Conservation (phyloP, 2,113 vertebrate genomes). For the Ploceus nigricollis region DNA sequence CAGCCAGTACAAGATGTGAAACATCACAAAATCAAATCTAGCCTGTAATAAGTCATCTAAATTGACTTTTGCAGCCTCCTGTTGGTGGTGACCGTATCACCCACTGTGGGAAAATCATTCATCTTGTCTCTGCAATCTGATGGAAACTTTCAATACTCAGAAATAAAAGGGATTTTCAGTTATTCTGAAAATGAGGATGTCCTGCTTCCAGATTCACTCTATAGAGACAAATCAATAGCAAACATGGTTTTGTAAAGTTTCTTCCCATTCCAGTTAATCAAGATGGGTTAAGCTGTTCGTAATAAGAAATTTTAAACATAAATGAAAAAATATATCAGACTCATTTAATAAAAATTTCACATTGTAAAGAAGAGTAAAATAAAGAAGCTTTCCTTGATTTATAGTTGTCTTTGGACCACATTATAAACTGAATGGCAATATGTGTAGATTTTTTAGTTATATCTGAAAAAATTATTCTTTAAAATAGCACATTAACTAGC, state of each 20-base stretch:
- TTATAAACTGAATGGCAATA: background rate
- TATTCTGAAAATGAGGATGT: background rate
- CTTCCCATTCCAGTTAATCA: background rate
- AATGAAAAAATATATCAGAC: background rate
- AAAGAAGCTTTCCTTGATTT: background rate
- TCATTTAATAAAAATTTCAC: background rate
- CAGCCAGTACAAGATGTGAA: background rate
- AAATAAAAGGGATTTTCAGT: background rate
- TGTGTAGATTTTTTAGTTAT: background rate
- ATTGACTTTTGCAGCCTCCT: background rate
- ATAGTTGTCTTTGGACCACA: background rate
- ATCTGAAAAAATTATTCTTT: background rate
- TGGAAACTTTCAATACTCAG: background rate
- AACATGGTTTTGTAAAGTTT: background rate
- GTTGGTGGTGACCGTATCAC: background rate
- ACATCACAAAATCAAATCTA: background rate
- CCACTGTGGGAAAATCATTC: background rate
- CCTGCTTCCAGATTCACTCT: background rate
- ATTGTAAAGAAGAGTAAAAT: background rate
- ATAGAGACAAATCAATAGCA: background rate
- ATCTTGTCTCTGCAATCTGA: background rate
- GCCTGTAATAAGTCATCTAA: background rate
- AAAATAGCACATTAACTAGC: background rate
- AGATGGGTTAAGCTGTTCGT: background rate
- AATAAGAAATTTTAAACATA: background rate